Evolutionary conservation across 1,140 invertebrate genomes (phyloP).

Genomic region (Tetramorium alpestre): DNA sequence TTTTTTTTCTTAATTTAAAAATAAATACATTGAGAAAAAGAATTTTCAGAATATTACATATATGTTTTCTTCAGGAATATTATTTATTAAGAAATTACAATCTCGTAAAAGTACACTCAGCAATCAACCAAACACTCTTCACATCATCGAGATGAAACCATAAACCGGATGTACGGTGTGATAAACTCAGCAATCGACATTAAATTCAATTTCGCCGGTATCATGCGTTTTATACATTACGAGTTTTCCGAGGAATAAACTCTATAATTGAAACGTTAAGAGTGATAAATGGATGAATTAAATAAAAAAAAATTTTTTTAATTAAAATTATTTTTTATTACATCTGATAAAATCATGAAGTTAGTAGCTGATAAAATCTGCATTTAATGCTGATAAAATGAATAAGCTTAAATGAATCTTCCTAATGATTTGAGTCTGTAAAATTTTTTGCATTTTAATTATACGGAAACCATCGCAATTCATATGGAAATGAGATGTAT

Average conservation of each 20-base stretch:
- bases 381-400: background rate
- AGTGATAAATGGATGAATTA: background rate
- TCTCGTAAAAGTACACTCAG: background rate
- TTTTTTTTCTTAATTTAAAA: background rate
- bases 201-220: background rate
- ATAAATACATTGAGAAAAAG: background rate
- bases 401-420: background rate
- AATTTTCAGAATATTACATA: background rate
- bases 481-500: background rate
- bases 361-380: background rate
- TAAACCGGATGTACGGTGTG: background rate
- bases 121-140: conserved; percentile 3
- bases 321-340: background rate
- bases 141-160: conserved; percentile 9
- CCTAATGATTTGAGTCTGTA: background rate
- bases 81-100: conserved; percentile 6
- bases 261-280: background rate
- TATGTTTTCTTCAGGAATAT: background rate
- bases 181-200: background rate
- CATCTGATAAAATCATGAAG: background rate
- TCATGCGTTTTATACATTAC: background rate
- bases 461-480: background rate
- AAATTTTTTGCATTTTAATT: background rate
- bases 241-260: background rate
- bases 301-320: background rate